Percentiles rank a stretch among this genome's conserved stretches.
phyloP scores from a whole-genome alignment of 2,113 vertebrate species.

The Tragelaphus imberbis region DNA sequence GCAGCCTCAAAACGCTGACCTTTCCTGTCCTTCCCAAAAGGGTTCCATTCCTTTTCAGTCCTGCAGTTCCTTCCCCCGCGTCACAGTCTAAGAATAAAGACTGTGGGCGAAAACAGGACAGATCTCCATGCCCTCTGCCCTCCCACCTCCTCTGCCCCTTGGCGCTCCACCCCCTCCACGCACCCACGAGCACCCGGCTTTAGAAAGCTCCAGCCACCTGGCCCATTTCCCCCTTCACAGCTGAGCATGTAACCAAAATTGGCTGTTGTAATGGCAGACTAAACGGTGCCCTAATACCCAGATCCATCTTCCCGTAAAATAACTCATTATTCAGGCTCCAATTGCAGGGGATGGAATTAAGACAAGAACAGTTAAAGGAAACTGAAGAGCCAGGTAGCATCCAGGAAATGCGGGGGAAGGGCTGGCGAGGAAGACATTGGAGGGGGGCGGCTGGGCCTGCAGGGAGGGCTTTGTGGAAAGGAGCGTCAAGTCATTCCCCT shows the following conservation, averaged over 20 bases:
- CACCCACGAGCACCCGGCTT: background rate
- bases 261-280: slow-evolving; percentile 77
- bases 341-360: slow-evolving; percentile 76
- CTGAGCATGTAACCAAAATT: slow-evolving; percentile 73
- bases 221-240: slow-evolving; percentile 70
- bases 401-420: background rate
- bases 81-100: background rate
- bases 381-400: slow-evolving; percentile 54
- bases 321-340: slow-evolving; percentile 79
- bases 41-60: background rate
- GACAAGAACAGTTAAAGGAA: slow-evolving; percentile 71
- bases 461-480: background rate
- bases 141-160: background rate
- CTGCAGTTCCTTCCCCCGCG: background rate
- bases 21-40: background rate
- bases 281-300: slow-evolving; percentile 76
- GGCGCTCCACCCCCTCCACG: background rate
- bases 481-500: rapidly evolving
- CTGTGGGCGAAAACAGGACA: background rate
- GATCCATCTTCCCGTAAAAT: slow-evolving; percentile 79
- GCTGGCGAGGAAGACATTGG: background rate
- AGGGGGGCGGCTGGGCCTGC: background rate
- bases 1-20: background rate
- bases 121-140: too few relatives aligned
- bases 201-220: slow-evolving; percentile 65